Conservation (phyloP, 2,113 vertebrate species). For the Parotia lawesii region DNA sequence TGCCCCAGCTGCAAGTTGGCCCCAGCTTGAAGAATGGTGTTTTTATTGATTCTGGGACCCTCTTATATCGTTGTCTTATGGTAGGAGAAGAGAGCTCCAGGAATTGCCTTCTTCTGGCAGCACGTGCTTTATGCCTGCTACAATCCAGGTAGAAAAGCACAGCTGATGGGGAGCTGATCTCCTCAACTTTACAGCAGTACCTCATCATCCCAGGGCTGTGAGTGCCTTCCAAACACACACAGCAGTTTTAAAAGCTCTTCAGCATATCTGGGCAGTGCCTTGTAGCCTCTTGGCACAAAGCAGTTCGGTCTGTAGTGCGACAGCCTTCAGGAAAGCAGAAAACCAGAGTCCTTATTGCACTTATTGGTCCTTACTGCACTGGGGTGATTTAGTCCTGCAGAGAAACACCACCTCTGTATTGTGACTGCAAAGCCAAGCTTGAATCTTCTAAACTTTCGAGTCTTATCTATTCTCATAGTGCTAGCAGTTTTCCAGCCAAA, state of each 20-base stretch:
- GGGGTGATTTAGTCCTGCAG: background rate
- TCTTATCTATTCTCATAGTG: background rate
- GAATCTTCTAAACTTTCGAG: background rate
- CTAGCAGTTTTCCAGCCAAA: background rate
- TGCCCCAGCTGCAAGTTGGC: background rate
- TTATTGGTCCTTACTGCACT: background rate
- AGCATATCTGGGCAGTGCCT: background rate
- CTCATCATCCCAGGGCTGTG: background rate
- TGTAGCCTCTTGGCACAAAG: background rate
- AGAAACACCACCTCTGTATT: background rate
- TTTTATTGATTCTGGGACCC: background rate
- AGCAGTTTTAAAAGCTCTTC: background rate
- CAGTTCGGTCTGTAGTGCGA: background rate
- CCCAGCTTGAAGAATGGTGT: background rate
- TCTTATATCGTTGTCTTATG: rapidly evolving
- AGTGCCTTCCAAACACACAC: background rate
- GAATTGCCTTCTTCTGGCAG: background rate
- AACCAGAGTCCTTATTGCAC: background rate
- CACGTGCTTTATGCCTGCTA: background rate
- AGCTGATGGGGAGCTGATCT: background rate
- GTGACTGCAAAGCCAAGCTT: background rate
- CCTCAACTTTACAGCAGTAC: background rate
- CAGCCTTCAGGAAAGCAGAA: background rate
- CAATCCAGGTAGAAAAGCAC: background rate
- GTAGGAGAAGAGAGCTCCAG: background rate